These are phyloP conservation scores for Phyllotreta cruciferae DNA, from an alignment of 2,888 invertebrate genomes.

Conservation along the genomic window DNA sequence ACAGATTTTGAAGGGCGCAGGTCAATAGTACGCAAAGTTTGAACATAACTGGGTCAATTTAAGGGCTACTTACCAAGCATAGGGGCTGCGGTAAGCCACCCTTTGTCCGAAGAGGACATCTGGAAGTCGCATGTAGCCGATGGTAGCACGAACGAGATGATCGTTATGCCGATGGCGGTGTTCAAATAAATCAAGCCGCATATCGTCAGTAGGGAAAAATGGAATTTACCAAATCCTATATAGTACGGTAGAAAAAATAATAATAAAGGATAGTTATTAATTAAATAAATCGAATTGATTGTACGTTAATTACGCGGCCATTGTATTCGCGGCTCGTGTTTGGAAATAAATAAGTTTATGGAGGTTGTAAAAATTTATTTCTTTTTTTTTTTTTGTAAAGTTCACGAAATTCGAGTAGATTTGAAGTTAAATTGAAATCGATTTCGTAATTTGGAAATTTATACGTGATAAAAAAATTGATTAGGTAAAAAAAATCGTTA, in stretches of 20 bases:
- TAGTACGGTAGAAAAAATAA: slow-evolving; percentile 47
- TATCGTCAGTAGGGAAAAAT: slow-evolving; percentile 75
- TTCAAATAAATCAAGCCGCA: slow-evolving; percentile 83
- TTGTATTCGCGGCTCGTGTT: neutral
- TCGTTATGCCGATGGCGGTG: slow-evolving; percentile 82
- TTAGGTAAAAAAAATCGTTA: too few species aligned
- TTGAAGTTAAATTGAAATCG: too few species aligned
- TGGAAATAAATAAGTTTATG: neutral
- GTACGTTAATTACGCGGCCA: neutral
- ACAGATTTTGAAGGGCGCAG: too few species aligned
- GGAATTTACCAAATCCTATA: slow-evolving; percentile 88
- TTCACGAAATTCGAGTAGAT: too few species aligned
- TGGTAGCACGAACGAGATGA: slow-evolving; percentile 82
- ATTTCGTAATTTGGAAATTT: too few species aligned
- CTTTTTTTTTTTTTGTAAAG: neutral
- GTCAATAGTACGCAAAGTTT: too few species aligned
- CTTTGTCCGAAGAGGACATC: slow-evolving; percentile 80
- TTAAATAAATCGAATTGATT: neutral
- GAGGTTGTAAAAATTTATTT: slow-evolving; percentile 1
- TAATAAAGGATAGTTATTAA: too few species aligned
- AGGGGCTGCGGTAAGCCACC: slow-evolving; percentile 78
- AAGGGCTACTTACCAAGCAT: slow-evolving; percentile 70
- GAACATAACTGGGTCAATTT: too few species aligned
- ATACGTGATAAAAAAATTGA: too few species aligned
- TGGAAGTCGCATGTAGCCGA: slow-evolving; percentile 83